phyloP scores from a whole-genome alignment of 2,113 vertebrate species.

The Xerus inauris region DNA sequence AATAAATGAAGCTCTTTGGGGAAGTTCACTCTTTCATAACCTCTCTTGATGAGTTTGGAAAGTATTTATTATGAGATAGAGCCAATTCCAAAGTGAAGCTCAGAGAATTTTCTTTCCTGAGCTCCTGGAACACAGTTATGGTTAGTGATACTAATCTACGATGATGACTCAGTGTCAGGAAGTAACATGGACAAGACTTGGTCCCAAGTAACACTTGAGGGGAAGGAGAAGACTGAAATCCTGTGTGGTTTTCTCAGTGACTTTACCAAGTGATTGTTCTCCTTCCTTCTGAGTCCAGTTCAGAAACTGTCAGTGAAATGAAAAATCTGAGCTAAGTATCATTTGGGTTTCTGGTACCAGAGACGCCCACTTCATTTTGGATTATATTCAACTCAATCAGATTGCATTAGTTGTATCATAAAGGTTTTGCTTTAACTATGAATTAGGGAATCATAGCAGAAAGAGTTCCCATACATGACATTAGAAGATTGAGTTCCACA shows the following conservation, averaged over 20 bases:
- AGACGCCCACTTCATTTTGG: not conserved
- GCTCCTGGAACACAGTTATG: not conserved
- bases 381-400: not conserved
- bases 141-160: not conserved
- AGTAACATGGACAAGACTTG: not conserved
- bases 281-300: not conserved
- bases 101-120: slow-evolving; percentile 23
- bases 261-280: not conserved
- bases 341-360: not conserved
- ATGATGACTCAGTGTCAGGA: slow-evolving; percentile 32
- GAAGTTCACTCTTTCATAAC: not conserved
- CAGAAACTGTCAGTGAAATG: not conserved
- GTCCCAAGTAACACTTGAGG: not conserved
- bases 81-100: not conserved
- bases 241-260: not conserved
- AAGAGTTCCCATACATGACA: not conserved
- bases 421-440: not conserved
- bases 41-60: not conserved
- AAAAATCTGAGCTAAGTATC: not conserved
- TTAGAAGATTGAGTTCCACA: not conserved
- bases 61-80: not conserved
- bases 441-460: not conserved
- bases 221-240: not conserved
- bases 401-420: not conserved
- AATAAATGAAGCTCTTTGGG: slow-evolving; percentile 9